Evolutionary conservation across 2,888 invertebrate genomes (phyloP).

Genomic region (Phania funesta): DNA sequence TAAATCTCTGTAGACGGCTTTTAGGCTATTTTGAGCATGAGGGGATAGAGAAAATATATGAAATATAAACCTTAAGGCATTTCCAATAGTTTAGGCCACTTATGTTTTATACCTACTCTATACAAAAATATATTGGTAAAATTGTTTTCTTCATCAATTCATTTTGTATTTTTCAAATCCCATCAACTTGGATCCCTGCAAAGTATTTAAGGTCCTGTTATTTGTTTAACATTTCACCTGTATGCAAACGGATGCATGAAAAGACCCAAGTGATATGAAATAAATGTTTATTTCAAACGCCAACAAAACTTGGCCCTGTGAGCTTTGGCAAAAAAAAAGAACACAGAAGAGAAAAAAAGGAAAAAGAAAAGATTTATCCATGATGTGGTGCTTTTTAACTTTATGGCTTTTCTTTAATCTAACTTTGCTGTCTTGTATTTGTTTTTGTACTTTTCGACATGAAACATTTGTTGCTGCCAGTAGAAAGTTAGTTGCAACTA

Average conservation of each 20-base stretch:
- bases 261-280: background rate
- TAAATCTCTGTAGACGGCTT: too few relatives aligned
- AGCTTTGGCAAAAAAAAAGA: background rate
- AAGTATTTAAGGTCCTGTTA: background rate
- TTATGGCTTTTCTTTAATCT: constrained; percentile 34
- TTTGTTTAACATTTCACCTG: background rate
- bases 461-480: constrained; percentile 24
- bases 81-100: too few relatives aligned
- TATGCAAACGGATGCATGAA: background rate
- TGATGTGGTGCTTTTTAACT: constrained; percentile 41
- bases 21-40: background rate
- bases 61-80: too few relatives aligned
- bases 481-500: background rate
- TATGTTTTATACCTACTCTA: too few relatives aligned
- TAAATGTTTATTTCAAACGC: background rate
- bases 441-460: background rate
- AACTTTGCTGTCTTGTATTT: background rate
- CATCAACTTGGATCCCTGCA: background rate
- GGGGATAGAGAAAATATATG: too few relatives aligned
- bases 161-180: background rate
- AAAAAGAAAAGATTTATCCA: constrained; percentile 13
- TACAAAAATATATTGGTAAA: too few relatives aligned
- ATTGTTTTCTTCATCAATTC: background rate
- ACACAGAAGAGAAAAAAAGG: background rate
- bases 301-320: constrained; percentile 26